phyloP scores from a whole-genome alignment of 1,140 invertebrate genomes.

The Ceratina japonica region DNA sequence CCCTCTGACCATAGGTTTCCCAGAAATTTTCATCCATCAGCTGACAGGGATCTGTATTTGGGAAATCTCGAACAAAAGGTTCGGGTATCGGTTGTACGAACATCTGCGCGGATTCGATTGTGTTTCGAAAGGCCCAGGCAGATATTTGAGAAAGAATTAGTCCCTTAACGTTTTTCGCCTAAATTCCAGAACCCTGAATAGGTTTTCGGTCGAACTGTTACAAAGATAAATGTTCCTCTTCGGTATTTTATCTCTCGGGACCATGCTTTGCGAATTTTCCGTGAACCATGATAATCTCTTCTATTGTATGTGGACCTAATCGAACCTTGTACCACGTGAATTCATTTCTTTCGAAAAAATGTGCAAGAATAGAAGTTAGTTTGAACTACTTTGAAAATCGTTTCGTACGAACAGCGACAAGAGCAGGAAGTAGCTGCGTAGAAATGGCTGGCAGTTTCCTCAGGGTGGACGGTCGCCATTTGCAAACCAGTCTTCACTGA shows the following conservation, averaged over 20 bases:
- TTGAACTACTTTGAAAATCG: not conserved
- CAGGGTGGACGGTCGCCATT: constrained; percentile 60
- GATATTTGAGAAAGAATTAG: constrained; percentile 66
- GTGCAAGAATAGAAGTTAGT: not conserved
- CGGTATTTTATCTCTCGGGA: too few species aligned
- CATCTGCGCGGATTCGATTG: constrained; percentile 38
- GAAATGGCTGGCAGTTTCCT: constrained; percentile 61
- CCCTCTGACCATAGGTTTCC: not conserved
- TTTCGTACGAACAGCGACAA: not conserved
- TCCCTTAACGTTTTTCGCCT: constrained; percentile 52
- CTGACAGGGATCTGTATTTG: constrained; percentile 22
- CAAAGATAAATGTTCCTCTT: not conserved
- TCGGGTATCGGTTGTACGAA: constrained; percentile 51
- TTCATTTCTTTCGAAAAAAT: too few species aligned
- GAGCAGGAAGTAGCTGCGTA: constrained; percentile 47
- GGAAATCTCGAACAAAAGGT: constrained; percentile 59
- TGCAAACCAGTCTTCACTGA: constrained; percentile 56
- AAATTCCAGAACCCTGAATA: constrained; percentile 13
- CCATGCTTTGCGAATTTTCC: not conserved
- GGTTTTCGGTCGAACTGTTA: constrained; percentile 1
- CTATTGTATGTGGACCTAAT: too few species aligned
- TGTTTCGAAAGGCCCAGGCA: constrained; percentile 25
- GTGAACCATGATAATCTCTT: too few species aligned
- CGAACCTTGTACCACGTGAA: too few species aligned
- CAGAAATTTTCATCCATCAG: constrained; percentile 5